A percentile compares a stretch with the other conserved stretches of the same genome.
Evolutionary conservation across 2,797 vertebrate genomes (phyloP).

Genomic region (Cossypha polioptera): DNA sequence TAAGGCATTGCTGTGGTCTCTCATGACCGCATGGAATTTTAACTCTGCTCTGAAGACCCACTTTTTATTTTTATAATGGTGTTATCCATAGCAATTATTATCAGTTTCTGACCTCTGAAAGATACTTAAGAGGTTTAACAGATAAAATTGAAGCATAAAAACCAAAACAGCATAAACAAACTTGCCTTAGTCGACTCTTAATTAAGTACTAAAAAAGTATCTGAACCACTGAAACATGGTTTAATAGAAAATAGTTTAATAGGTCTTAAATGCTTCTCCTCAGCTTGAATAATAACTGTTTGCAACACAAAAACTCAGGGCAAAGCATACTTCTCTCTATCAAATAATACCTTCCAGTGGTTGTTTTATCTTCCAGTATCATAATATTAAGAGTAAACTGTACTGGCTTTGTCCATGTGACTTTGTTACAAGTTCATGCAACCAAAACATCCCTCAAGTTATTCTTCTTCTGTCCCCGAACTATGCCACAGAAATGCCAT

Average conservation of each 20-base stretch:
- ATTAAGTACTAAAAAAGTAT: background rate
- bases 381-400: background rate
- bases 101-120: background rate
- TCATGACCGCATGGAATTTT: rapidly evolving
- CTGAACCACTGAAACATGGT: background rate
- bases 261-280: background rate
- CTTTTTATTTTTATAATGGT: background rate
- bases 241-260: background rate
- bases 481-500: background rate
- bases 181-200: background rate
- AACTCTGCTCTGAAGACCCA: background rate
- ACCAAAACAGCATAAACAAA: background rate
- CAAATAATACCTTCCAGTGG: background rate
- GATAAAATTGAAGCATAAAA: background rate
- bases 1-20: background rate
- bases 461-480: background rate
- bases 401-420: background rate
- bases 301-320: background rate
- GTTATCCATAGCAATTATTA: background rate
- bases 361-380: background rate
- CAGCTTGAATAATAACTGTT: background rate
- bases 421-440: background rate
- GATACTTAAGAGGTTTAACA: background rate
- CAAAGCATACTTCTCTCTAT: background rate
- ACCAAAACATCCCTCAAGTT: background rate